These are phyloP conservation scores for Hiodon alosoides DNA, from an alignment of 2,113 vertebrate species.

Conservation along the genomic window DNA sequence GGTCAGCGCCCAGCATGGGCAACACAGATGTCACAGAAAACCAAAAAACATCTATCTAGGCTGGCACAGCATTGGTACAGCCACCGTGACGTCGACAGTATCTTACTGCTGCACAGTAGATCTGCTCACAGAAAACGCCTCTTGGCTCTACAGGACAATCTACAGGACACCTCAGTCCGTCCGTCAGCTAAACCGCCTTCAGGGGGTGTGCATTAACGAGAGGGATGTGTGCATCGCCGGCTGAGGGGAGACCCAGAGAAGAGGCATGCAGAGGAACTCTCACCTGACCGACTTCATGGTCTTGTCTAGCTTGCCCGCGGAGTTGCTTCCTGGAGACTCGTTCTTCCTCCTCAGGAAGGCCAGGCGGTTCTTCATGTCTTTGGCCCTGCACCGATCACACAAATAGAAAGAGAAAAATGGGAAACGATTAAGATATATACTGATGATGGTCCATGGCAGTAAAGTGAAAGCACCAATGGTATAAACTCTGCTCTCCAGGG, in stretches of 20 bases:
- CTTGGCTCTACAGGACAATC: no score
- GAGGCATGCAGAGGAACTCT: slow-evolving; percentile 35
- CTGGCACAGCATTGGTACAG: no score
- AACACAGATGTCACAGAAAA: no score
- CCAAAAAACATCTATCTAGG: no score
- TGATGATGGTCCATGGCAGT: background rate
- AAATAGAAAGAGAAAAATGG: background rate
- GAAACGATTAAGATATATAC: background rate
- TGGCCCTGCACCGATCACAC: slow-evolving; percentile 58
- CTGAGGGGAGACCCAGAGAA: background rate
- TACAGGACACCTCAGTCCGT: no score
- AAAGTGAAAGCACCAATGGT: no score
- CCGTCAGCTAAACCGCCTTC: no score
- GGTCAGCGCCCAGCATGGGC: no score
- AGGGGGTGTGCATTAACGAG: no score
- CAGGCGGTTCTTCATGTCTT: slow-evolving; percentile 77
- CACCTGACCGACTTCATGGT: slow-evolving; percentile 71
- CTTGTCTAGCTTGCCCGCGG: slow-evolving; percentile 73
- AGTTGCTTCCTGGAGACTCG: slow-evolving; percentile 59
- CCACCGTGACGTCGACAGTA: no score
- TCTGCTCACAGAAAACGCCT: no score
- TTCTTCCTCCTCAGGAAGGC: slow-evolving; percentile 71
- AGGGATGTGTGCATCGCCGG: background rate
- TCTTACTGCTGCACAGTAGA: no score
- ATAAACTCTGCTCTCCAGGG: background rate